These are phyloP conservation scores for Eleutherodactylus coqui DNA, from an alignment of 2,797 vertebrate species.

Conservation along the genomic window DNA sequence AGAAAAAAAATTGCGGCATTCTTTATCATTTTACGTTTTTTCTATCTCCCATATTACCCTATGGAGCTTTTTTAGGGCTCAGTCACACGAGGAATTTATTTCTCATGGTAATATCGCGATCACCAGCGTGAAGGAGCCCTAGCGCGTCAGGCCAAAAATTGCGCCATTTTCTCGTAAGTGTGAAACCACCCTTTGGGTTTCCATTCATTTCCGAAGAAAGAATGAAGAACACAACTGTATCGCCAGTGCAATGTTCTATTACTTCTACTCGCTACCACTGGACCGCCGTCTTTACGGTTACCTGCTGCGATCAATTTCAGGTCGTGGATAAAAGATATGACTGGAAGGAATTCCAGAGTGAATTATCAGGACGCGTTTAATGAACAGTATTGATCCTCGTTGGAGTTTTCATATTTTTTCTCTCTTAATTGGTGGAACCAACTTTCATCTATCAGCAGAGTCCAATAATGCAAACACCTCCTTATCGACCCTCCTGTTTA, in stretches of 20 bases:
- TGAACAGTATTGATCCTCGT: not conserved
- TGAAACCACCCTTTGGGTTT: not conserved
- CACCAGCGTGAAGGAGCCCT: too few species aligned
- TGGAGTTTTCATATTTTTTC: not conserved
- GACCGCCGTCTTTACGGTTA: not conserved
- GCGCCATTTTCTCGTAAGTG: too few species aligned
- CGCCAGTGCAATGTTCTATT: not conserved
- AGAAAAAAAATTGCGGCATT: too few species aligned
- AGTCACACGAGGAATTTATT: too few species aligned
- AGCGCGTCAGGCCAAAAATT: too few species aligned
- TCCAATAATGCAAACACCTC: not conserved
- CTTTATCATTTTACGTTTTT: too few species aligned
- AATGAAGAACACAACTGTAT: not conserved
- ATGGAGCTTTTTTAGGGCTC: too few species aligned
- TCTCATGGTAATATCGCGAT: too few species aligned
- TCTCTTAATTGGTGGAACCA: not conserved
- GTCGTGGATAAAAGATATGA: not conserved
- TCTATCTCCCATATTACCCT: too few species aligned
- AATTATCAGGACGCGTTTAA: not conserved
- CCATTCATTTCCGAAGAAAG: not conserved
- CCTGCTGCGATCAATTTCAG: not conserved
- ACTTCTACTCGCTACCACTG: not conserved
- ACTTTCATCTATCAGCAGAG: not conserved
- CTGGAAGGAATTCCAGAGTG: not conserved
- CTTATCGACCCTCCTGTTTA: not conserved